phyloP scores from a whole-genome alignment of 2,888 invertebrate genomes.

The Drosophila anceps region DNA sequence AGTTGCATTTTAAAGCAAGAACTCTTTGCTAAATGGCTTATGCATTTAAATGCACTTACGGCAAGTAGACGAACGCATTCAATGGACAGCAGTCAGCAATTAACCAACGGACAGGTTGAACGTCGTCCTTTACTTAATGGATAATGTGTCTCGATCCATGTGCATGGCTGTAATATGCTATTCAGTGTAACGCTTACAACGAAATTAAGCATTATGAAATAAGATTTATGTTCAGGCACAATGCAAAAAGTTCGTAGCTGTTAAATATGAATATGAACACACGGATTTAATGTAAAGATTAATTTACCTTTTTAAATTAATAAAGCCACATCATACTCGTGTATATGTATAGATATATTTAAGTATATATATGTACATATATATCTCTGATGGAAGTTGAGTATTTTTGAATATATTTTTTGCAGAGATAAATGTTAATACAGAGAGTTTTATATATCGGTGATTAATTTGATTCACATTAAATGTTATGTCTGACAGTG shows the following conservation, averaged over 20 bases:
- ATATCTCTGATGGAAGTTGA: too few relatives aligned
- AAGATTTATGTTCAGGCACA: neutral
- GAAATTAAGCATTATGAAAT: neutral
- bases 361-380: too few relatives aligned
- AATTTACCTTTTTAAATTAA: too few relatives aligned
- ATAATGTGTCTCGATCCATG: neutral
- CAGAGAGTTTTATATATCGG: too few relatives aligned
- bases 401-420: too few relatives aligned
- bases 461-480: too few relatives aligned
- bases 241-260: neutral
- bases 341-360: too few relatives aligned
- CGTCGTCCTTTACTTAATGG: constrained; percentile 1
- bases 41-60: constrained; percentile 67
- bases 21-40: constrained; percentile 55
- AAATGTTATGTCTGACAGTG: too few relatives aligned
- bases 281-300: too few relatives aligned
- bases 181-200: neutral
- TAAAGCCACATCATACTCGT: too few relatives aligned
- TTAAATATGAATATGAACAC: neutral
- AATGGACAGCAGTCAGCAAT: constrained; percentile 34
- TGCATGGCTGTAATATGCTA: neutral
- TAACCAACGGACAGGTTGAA: constrained; percentile 23
- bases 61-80: constrained; percentile 21
- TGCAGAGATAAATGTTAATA: too few relatives aligned
- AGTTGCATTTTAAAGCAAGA: constrained; percentile 51